A percentile compares a stretch with the other conserved stretches of the same genome.
phyloP scores from a whole-genome alignment of 2,797 vertebrate species.

The Acanthis flammea region DNA sequence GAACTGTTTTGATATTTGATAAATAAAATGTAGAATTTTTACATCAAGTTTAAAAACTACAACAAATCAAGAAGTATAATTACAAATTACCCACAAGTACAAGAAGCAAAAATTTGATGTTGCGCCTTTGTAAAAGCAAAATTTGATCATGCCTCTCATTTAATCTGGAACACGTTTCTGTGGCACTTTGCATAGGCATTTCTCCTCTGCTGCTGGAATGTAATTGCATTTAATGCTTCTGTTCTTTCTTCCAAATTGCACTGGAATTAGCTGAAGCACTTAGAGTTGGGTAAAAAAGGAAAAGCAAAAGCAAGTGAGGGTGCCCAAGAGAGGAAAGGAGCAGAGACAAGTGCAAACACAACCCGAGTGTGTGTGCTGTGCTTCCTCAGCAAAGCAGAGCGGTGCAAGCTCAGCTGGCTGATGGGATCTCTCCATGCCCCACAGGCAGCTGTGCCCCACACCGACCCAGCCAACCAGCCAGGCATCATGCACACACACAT shows the following conservation, averaged over 20 bases:
- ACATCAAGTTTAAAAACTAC: background rate
- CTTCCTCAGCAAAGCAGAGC: background rate
- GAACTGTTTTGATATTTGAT: background rate
- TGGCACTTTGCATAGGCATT: background rate
- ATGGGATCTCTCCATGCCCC: background rate
- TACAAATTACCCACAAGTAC: background rate
- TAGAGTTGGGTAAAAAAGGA: background rate
- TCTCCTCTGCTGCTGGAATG: background rate
- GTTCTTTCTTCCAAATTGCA: background rate
- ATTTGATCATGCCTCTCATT: background rate
- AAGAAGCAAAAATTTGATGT: background rate
- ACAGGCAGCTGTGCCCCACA: background rate
- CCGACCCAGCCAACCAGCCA: background rate
- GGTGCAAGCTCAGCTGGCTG: background rate
- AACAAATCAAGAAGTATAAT: background rate
- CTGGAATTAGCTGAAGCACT: background rate
- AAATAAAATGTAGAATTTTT: background rate
- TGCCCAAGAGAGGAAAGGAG: background rate
- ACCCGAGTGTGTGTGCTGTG: accelerated
- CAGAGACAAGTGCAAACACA: background rate
- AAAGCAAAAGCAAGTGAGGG: background rate
- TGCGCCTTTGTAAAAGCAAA: background rate
- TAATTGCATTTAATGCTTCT: background rate
- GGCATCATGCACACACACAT: background rate
- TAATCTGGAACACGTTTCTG: background rate